These are phyloP conservation scores for Nomada fabriciana DNA, from an alignment of 2,888 invertebrate species.

Conservation along the genomic window DNA sequence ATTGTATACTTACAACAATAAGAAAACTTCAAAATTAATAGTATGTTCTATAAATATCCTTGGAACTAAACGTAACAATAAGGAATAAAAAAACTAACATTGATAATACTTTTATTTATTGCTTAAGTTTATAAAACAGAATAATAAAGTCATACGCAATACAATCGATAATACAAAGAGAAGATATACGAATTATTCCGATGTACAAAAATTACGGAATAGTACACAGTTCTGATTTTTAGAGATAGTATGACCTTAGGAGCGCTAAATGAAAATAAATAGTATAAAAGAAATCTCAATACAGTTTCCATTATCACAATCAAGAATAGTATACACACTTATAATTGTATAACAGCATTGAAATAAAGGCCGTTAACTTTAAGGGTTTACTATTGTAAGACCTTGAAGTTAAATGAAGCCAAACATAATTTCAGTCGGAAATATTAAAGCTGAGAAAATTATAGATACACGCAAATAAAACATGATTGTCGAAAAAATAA, in stretches of 20 bases:
- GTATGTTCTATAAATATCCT: too few relatives aligned
- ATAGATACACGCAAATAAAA: slow-evolving; percentile 1
- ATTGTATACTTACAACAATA: too few relatives aligned
- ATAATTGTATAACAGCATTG: slow-evolving; percentile 5
- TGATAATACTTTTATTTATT: slow-evolving; percentile 15
- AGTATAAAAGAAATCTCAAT: neutral
- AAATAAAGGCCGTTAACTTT: neutral
- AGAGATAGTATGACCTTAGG: neutral
- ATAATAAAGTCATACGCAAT: slow-evolving; percentile 4
- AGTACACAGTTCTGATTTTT: neutral
- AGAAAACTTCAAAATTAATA: too few relatives aligned
- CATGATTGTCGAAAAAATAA: neutral
- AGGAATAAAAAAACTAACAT: neutral
- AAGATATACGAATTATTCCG: neutral
- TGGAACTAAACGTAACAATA: neutral
- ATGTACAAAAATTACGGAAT: neutral
- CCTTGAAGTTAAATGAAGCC: neutral
- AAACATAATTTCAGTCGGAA: neutral
- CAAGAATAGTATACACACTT: neutral
- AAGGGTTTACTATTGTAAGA: neutral
- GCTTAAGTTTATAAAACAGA: neutral
- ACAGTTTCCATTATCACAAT: neutral
- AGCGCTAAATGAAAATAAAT: neutral
- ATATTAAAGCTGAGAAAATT: slow-evolving; percentile 1
- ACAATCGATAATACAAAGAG: slow-evolving; percentile 1